Evolutionary conservation across 2,797 vertebrate species (phyloP), one percentile per base, ranked within the genome.

Genomic region (Sarcophilus harrisii): DNA sequence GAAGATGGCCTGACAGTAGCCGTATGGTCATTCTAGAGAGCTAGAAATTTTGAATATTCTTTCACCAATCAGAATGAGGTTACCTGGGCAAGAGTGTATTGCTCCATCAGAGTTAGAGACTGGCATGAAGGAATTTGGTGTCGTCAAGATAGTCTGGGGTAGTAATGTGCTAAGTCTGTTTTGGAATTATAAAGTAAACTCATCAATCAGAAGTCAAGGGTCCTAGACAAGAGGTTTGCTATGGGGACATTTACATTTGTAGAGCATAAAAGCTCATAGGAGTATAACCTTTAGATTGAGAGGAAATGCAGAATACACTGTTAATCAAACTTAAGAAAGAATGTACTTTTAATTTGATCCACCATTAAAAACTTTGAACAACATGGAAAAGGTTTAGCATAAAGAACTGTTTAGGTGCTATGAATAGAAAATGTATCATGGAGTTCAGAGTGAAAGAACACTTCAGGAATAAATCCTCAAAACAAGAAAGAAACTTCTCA

Each of bases 341-440:
- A 18, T 6, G 10, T 52, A 14, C 58, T 62, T 55, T 66, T 32
- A 29, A 16, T 90, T 54, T 92, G 87, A 32, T 92, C 4, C 6
- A 24, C 89, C 54, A 57, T 93, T 57, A 54, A 62, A 0, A 73
- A 18, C 52, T 60, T 60, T 45, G 58, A 29, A 28, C 58, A 57
- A 32, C 18, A 87, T 5, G 91, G 57, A 87, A 45, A 30, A 92
- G 95, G 60, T 93, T 45, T 96, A 66, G 55, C 58, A 89, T 0
- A 0, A 94, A 95, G 45, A 21, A 32, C 21, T 90, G 16, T 45
- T 57, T 30, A 90, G 94, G 96, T 96, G 45, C 58, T 60, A 93
- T 52, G 52, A 94, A 95, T 95, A 93, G 60, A 93, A 97, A 94
- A 73, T 89, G 62, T 96, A 92, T 87, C 57, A 90, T 60, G 52